Evolutionary conservation across 1,140 invertebrate species (phyloP).

Genomic region (Pseudomyrmex dendroicus): DNA sequence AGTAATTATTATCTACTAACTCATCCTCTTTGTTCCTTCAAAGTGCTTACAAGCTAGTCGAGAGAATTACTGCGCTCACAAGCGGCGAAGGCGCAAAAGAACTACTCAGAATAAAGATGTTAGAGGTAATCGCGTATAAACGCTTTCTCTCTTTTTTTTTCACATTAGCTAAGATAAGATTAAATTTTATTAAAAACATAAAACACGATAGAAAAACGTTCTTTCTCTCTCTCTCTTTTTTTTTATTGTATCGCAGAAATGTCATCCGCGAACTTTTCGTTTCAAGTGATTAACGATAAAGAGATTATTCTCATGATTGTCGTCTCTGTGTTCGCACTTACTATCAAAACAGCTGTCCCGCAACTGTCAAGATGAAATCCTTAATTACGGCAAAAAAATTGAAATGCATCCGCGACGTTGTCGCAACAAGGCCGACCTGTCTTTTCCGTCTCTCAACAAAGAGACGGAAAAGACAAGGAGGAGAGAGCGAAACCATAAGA

Average conservation of each 20-base stretch:
- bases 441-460: conserved; percentile 7
- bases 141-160: too few species aligned
- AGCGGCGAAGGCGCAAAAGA: not conserved
- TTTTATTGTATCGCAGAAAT: not conserved
- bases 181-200: conserved; percentile 22
- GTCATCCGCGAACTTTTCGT: conserved; percentile 21
- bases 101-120: conserved; percentile 19
- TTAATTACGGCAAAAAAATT: conserved; percentile 49
- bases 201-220: conserved; percentile 30
- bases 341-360: not conserved
- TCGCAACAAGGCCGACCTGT: conserved; percentile 54
- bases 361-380: conserved; percentile 29
- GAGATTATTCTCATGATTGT: not conserved
- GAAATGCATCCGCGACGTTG: conserved; percentile 52
- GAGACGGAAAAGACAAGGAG: not conserved
- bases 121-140: conserved; percentile 31
- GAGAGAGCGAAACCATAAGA: conserved; percentile 27
- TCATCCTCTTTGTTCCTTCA: conserved; percentile 20
- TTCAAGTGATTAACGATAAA: conserved; percentile 26
- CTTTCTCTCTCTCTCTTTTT: not conserved
- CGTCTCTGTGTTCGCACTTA: not conserved
- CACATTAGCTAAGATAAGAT: conserved; percentile 13
- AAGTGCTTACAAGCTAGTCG: not conserved
- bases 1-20: conserved; percentile 37
- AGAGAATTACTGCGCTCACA: conserved; percentile 7